Percentiles rank a stretch among this genome's conserved stretches.
Evolutionary conservation across 1,140 invertebrate species (phyloP).

Genomic region (Parapsyche elsis): DNA sequence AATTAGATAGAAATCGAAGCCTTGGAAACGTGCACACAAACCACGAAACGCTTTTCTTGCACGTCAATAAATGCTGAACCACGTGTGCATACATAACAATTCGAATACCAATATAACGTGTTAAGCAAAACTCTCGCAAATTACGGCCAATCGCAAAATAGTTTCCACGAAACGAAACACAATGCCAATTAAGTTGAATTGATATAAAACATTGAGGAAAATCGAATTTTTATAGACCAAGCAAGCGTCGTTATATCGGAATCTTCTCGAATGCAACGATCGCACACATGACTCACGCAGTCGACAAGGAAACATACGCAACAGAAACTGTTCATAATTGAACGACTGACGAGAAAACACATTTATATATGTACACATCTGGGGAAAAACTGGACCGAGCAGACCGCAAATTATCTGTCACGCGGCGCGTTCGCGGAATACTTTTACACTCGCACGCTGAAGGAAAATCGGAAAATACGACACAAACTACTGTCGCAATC

Average conservation of each 20-base stretch:
- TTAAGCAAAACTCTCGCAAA: too few relatives aligned
- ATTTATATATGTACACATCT: neutral
- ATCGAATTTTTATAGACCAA: neutral
- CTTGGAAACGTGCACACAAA: conserved; percentile 6
- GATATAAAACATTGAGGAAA: neutral
- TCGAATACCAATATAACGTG: too few relatives aligned
- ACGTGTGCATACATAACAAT: neutral
- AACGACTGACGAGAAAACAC: conserved; percentile 8
- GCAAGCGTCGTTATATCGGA: neutral
- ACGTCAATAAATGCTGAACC: neutral
- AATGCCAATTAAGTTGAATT: too few relatives aligned
- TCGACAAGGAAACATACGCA: conserved; percentile 9
- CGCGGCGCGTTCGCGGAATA: neutral
- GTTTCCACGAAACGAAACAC: too few relatives aligned
- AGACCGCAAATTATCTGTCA: conserved; percentile 23
- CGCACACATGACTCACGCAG: neutral
- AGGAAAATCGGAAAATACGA: conserved; percentile 15
- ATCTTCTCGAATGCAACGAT: neutral
- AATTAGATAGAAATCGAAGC: conserved; percentile 37
- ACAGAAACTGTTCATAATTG: neutral
- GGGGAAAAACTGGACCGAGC: conserved; percentile 12
- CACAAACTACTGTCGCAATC: neutral
- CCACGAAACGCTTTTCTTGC: conserved; percentile 22
- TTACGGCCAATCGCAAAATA: too few relatives aligned
- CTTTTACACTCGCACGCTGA: neutral